Evolutionary conservation across 2,113 vertebrate genomes (phyloP), one percentile per base, ranked within the genome.

Genomic region (Deroptyus accipitrinus): DNA sequence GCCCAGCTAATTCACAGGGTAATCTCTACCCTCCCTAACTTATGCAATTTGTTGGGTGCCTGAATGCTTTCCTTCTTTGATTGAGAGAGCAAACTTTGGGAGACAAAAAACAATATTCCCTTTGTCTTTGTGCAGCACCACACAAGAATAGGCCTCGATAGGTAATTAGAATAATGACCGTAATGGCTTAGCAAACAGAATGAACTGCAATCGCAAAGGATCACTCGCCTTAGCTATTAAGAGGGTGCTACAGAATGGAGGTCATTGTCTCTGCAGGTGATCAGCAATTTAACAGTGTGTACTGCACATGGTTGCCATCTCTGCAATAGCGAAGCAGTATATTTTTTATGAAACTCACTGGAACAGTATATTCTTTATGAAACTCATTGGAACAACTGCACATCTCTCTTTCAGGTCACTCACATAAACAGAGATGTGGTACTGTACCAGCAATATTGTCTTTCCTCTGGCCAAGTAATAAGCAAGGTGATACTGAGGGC

Each of bases 71-170:
- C 68, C 69, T 81, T 73, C 80, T 95, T 64, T 81, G 55, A 81
- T 75, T 72, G 55, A 61, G 90, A 93, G 57, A 33, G 55, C 88
- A 93, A 93, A 95, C 67, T 95, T 95, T 69, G 74, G 67, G 63
- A 15, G 11, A 64, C 66, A 76, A 67, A 67, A 93, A 84, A 88
- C 92, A 95, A 79, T 92, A 88, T 89, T 92, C 66, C 49, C 88
- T 97, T 95, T 92, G 94, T 96, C 83, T 94, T 92, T 94, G 88
- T 96, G 96, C 94, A 95, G 62, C 73, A 76, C 86, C 69, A 91
- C 83, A 52, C 69, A 84, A 90, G 76, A 90, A 93, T 30, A 57
- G 88, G 62, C 77, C 88, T 81, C 4, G 13, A 84, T 70, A 94
- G 88, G 89, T 95, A 88, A 95, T 93, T 93, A 90, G 75, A 94